Conservation (phyloP, 2,797 vertebrate genomes). For the Betta splendens region DNA sequence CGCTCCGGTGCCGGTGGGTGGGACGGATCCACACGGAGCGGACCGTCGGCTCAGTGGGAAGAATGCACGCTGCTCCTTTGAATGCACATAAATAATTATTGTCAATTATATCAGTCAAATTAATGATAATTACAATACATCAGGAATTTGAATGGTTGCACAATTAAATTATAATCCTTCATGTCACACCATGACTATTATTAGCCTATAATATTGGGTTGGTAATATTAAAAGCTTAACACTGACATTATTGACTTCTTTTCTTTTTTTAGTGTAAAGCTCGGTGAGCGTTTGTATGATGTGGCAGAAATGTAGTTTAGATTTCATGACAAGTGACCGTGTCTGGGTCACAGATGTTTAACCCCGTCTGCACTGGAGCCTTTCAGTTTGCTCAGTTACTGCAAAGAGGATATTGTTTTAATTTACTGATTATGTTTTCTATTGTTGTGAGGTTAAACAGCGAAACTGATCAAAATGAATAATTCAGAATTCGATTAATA, state of each 20-base stretch:
- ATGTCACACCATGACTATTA: background rate
- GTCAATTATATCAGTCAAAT: no score
- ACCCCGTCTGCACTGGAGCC: conserved; percentile 34
- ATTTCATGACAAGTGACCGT: conserved; percentile 57
- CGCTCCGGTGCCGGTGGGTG: conserved; percentile 1
- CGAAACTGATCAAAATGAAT: background rate
- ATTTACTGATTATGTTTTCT: no score
- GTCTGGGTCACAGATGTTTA: conserved; percentile 63
- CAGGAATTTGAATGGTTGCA: no score
- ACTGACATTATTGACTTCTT: conserved; percentile 4
- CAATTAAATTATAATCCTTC: no score
- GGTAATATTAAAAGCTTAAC: background rate
- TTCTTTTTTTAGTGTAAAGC: conserved; percentile 22
- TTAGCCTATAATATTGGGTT: background rate
- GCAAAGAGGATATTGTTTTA: conserved; percentile 6
- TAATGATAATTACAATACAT: no score
- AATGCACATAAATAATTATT: conserved; percentile 4
- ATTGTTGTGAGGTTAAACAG: background rate
- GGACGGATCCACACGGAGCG: conserved; percentile 10
- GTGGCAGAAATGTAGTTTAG: conserved; percentile 57
- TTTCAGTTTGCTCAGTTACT: conserved; percentile 5
- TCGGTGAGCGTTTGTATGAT: conserved; percentile 48
- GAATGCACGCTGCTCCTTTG: background rate
- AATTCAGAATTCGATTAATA: background rate
- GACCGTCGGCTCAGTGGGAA: conserved; percentile 34